Conservation (phyloP, 2,888 invertebrate species). For the Poecilobothrus nobilitatus region DNA sequence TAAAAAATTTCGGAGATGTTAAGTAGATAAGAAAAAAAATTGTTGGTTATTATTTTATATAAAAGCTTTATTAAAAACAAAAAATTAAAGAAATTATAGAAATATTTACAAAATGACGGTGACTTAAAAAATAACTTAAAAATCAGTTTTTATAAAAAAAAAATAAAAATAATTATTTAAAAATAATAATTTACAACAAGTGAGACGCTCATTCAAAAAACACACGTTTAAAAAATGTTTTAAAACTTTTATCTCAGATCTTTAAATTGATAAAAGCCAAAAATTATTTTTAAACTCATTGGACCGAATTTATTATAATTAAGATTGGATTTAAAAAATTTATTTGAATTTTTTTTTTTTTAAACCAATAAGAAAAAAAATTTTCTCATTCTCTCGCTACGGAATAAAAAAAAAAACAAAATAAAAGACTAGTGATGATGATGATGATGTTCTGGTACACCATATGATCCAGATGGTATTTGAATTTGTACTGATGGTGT, state of each 20-base stretch:
- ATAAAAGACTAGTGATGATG: conserved; percentile 9
- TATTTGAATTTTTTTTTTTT: not conserved
- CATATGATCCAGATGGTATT: conserved; percentile 46
- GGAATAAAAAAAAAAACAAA: not conserved
- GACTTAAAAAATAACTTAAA: conserved; percentile 10
- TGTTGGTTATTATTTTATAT: not conserved
- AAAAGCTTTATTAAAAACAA: conserved; percentile 1
- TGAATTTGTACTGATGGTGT: conserved; percentile 12
- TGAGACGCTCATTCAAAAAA: not conserved
- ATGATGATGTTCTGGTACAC: conserved; percentile 42
- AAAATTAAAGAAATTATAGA: not conserved
- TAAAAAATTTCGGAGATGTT: too few species aligned
- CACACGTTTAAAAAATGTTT: too few species aligned
- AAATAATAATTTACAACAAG: conserved; percentile 5
- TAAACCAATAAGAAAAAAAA: not conserved
- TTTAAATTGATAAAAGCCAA: not conserved
- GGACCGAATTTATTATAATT: not conserved
- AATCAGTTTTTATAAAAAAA: not conserved
- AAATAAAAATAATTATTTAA: not conserved
- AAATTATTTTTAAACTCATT: not conserved
- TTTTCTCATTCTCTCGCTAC: not conserved
- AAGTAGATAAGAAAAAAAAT: too few species aligned
- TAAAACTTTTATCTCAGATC: not conserved
- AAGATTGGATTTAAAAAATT: too few species aligned
- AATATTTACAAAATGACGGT: conserved; percentile 12